A percentile compares a stretch with the other conserved stretches of the same genome.
Evolutionary conservation across 1,140 invertebrate genomes (phyloP).

Genomic region (Philopotamus ludificatus): DNA sequence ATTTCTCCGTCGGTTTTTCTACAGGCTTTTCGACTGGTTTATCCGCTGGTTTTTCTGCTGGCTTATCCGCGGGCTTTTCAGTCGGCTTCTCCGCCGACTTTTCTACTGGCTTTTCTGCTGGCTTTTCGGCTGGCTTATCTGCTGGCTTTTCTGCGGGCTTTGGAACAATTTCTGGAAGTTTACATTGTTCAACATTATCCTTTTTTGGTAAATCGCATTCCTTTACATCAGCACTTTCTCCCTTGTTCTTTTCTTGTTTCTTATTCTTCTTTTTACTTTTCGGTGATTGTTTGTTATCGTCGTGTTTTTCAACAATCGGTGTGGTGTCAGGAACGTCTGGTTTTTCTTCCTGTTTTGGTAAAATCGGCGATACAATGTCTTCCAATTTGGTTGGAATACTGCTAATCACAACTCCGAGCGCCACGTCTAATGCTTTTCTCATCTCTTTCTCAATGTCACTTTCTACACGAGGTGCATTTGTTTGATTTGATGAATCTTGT

Average conservation of each 20-base stretch:
- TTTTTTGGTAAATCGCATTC: too few relatives aligned
- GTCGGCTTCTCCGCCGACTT: background rate
- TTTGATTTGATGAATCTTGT: background rate
- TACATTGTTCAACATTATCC: background rate
- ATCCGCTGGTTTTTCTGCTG: slow-evolving; percentile 3
- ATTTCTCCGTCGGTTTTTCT: background rate
- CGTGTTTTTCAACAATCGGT: slow-evolving; percentile 11
- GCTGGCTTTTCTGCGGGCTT: background rate
- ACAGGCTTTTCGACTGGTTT: slow-evolving; percentile 9
- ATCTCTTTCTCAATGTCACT: slow-evolving; percentile 22
- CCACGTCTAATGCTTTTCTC: slow-evolving; percentile 24
- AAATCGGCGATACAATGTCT: background rate
- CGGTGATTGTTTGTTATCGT: background rate
- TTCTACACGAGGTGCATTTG: background rate
- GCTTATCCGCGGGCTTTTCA: background rate
- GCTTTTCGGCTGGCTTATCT: slow-evolving; percentile 8
- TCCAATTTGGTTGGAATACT: background rate
- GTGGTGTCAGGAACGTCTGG: background rate
- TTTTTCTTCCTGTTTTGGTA: background rate
- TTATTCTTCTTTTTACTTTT: too few relatives aligned
- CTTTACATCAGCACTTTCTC: background rate
- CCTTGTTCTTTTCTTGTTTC: background rate
- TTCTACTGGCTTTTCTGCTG: slow-evolving; percentile 6
- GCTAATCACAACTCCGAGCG: slow-evolving; percentile 11
- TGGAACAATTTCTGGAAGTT: background rate